Evolutionary conservation across 2,888 invertebrate genomes (phyloP), one percentile per base, ranked within the genome.

Genomic region (Macrophya annulata): DNA sequence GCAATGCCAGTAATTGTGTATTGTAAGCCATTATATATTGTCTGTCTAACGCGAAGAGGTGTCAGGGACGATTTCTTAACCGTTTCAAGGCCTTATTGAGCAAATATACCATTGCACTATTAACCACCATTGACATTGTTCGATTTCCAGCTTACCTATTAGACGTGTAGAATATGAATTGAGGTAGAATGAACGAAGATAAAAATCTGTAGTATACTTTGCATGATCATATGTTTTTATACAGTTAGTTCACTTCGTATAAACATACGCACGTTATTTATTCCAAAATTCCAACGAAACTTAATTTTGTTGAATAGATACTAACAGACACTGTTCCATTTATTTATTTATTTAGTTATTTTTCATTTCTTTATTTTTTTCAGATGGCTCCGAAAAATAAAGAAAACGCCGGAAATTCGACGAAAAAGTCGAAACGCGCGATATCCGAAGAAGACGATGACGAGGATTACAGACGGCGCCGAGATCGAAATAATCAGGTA

Each of bases 401-500:
- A 82, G 92, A 92, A 84, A 93, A 91, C 83, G 88, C 86, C 25
- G 74, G 87, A n/a, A 85, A 86, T 62, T 62, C 31, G 9, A 90
- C 88, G 25, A 92, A 92, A 59, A 90, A 88, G 51, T 93, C 90
- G 86, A 89, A 89, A 84, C 91, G 90, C 40, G 89, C 89, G 21
- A 48, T 89, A 90, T 94, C 96, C 15, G 96, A 96, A 81, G 96
- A 95, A 51, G 95, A 96, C 88, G 96, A 96, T 76, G 96, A 96
- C 82, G 96, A 96, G 17, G 96, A 96, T 89, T 97, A 97, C 90
- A 94, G 97, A 86, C 95, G 95, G 88, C 95, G 96, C 84, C 94
- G 97, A 55, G 97, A 97, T 90, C 95, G 97, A 90, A 97, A 97
- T 94, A 97, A 97, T 94, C 95, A 96, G 95, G 97, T 96, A 93